A percentile compares a stretch with the other conserved stretches of the same genome.
Conservation (phyloP, 2,113 vertebrate genomes). For the Setophaga kirtlandii region DNA sequence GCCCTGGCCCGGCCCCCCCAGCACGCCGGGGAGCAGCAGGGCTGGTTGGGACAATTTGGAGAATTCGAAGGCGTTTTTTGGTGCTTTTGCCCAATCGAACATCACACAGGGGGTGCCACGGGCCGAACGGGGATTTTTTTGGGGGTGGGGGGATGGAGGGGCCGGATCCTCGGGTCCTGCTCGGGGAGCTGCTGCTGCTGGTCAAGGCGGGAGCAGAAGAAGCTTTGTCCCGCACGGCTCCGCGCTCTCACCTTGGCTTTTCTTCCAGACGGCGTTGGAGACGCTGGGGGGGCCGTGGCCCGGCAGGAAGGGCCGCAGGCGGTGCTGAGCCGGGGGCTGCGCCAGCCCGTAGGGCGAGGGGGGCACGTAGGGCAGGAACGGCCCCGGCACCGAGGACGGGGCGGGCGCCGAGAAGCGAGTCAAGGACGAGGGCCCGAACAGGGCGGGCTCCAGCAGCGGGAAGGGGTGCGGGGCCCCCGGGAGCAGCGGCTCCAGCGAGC, state of each 20-base stretch:
- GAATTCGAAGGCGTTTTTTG: neutral
- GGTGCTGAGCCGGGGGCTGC: constrained; percentile 61
- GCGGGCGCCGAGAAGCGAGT: constrained; percentile 41
- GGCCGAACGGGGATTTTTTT: neutral
- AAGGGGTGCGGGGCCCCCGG: constrained; percentile 26
- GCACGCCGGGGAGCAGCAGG: neutral
- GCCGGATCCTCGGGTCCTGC: neutral
- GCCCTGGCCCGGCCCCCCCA: neutral
- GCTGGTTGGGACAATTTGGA: neutral
- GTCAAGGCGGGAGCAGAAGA: neutral
- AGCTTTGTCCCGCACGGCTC: neutral
- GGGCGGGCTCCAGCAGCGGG: constrained; percentile 56
- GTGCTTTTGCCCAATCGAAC: neutral
- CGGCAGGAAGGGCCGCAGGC: constrained; percentile 62
- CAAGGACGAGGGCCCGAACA: constrained; percentile 38
- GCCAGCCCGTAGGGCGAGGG: constrained; percentile 58
- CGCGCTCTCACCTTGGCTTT: constrained; percentile 84
- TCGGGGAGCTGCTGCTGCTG: constrained; percentile 32
- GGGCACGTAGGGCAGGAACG: constrained; percentile 67
- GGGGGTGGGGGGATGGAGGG: neutral
- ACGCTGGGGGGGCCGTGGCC: constrained; percentile 68
- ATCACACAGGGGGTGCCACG: neutral
- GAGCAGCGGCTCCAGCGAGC: constrained; percentile 17
- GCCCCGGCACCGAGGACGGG: constrained; percentile 25
- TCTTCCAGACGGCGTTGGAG: constrained; percentile 86